phyloP scores from a whole-genome alignment of 2,888 invertebrate genomes.

The Drosophila pseudotakahashii region DNA sequence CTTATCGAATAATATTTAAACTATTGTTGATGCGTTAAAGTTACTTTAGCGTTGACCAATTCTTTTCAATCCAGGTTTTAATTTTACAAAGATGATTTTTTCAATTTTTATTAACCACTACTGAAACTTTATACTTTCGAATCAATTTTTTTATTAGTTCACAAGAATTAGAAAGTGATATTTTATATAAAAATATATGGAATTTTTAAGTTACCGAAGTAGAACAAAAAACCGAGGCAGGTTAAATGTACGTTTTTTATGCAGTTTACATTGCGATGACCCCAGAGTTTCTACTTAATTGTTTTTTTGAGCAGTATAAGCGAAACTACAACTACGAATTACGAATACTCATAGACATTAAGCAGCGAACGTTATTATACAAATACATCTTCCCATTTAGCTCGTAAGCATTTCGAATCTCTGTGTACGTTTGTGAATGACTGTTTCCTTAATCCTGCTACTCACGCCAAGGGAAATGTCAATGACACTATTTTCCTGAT shows the following conservation, averaged over 20 bases:
- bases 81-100: neutral
- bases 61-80: too few species aligned
- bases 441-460: conserved; percentile 23
- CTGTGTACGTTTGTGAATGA: conserved; percentile 37
- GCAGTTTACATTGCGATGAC: neutral
- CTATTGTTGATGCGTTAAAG: neutral
- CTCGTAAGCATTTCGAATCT: conserved; percentile 19
- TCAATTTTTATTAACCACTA: neutral
- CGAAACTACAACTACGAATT: conserved; percentile 21
- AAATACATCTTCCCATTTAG: conserved; percentile 17
- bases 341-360: conserved; percentile 71
- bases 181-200: neutral
- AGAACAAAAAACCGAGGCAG: neutral
- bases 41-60: neutral
- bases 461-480: neutral
- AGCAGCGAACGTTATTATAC: conserved; percentile 42
- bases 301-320: conserved; percentile 29
- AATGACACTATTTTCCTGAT: neutral
- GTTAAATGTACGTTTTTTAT: conserved; percentile 10
- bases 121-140: neutral
- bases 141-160: neutral
- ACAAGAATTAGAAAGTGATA: conserved; percentile 7
- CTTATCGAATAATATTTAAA: neutral
- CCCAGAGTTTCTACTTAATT: conserved; percentile 5
- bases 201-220: neutral